Evolutionary conservation across 53 echinoderm and acorn worm genomes (phyloP).

Genomic region (Henricia sp.): DNA sequence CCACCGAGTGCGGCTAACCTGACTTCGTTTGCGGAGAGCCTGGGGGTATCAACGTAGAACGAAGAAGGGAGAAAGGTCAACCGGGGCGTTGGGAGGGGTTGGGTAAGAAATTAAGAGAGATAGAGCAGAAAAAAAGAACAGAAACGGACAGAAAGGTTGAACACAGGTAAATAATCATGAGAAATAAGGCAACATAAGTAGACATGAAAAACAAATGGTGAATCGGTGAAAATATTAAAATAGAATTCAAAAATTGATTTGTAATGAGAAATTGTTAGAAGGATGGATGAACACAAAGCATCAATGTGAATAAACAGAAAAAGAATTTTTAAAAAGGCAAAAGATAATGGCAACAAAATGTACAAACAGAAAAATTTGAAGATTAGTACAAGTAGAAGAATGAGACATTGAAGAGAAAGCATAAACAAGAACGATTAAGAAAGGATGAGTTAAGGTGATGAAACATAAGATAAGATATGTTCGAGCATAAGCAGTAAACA

Average conservation of each 20-base stretch:
- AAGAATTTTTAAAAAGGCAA: neutral
- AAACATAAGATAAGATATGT: no score
- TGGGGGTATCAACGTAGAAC: constrained; percentile 20
- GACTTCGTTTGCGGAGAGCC: constrained; percentile 68
- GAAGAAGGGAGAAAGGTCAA: neutral
- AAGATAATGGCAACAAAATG: neutral
- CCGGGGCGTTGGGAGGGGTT: neutral
- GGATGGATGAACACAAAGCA: neutral
- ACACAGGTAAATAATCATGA: neutral
- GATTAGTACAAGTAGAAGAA: neutral
- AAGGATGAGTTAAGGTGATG: no score
- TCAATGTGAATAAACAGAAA: no score
- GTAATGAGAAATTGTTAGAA: neutral
- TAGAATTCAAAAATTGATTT: neutral
- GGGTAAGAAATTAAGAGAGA: constrained; percentile 25
- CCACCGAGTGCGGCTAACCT: constrained; percentile 61
- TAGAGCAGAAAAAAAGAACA: neutral
- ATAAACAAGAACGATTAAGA: no score
- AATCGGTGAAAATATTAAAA: neutral
- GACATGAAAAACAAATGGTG: neutral
- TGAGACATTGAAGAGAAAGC: no score
- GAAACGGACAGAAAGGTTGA: neutral
- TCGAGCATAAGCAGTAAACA: no score
- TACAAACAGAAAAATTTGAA: neutral
- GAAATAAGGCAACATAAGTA: neutral